Evolutionary conservation across 2,888 invertebrate genomes (phyloP).

Genomic region (Candidula unifasciata): DNA sequence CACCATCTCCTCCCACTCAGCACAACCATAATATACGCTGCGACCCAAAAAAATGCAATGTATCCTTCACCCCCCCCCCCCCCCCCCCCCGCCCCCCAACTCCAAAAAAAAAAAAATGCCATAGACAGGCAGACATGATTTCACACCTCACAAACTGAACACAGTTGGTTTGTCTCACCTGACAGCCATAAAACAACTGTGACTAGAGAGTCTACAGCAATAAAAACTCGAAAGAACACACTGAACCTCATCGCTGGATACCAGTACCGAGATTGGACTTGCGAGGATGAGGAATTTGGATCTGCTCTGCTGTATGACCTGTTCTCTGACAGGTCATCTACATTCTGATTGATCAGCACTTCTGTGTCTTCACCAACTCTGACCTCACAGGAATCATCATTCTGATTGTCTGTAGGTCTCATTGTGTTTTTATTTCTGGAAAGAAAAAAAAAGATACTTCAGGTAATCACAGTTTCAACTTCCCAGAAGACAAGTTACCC

Average conservation of each 20-base stretch:
- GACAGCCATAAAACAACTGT: constrained; percentile 47
- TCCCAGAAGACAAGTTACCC: background rate
- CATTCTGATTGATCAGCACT: background rate
- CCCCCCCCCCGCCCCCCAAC: too few species aligned
- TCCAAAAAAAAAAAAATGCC: too few species aligned
- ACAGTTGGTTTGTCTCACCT: constrained; percentile 19
- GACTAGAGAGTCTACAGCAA: constrained; percentile 24
- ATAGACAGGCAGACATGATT: too few species aligned
- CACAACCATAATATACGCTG: too few species aligned
- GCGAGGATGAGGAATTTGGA: background rate
- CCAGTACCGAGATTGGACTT: constrained; percentile 10
- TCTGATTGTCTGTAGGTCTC: background rate
- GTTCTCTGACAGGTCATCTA: background rate
- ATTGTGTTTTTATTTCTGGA: background rate
- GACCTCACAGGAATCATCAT: background rate
- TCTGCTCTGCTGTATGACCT: background rate
- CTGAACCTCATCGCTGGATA: constrained; percentile 37
- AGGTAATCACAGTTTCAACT: background rate
- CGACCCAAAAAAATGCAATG: too few species aligned
- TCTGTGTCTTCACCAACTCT: background rate
- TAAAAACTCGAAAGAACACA: constrained; percentile 13
- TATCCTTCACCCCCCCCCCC: too few species aligned
- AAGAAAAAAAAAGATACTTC: background rate
- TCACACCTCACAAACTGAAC: too few species aligned
- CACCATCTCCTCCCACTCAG: too few species aligned